These are phyloP conservation scores for Microchirus variegatus DNA, from an alignment of 2,797 vertebrate species.

Conservation along the genomic window DNA sequence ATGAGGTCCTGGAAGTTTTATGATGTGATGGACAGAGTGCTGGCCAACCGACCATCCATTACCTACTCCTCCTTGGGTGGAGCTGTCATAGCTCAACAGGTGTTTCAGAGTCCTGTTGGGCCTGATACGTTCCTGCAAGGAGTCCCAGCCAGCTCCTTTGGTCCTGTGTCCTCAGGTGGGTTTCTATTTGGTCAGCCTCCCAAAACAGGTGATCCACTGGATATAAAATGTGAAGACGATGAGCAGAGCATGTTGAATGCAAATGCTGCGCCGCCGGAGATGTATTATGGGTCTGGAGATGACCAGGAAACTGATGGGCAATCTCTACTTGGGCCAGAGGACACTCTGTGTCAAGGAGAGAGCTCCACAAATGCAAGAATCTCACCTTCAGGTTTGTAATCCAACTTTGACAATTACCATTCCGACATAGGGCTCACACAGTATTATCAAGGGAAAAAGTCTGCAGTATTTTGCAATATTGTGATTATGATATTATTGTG, in stretches of 20 bases:
- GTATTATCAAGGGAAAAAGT: too few relatives aligned
- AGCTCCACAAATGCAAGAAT: slow-evolving; percentile 75
- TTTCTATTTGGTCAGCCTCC: slow-evolving; percentile 81
- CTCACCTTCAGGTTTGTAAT: slow-evolving; percentile 84
- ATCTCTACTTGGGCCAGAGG: slow-evolving; percentile 73
- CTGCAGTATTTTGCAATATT: too few relatives aligned
- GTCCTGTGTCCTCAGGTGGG: slow-evolving; percentile 67
- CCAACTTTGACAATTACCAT: background rate
- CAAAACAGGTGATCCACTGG: slow-evolving; percentile 79
- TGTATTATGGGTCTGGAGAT: slow-evolving; percentile 85
- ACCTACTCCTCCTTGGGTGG: slow-evolving; percentile 82
- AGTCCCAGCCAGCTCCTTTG: slow-evolving; percentile 59
- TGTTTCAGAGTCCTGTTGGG: slow-evolving; percentile 74
- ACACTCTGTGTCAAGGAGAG: slow-evolving; percentile 78
- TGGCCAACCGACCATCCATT: slow-evolving; percentile 85
- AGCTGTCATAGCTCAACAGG: slow-evolving; percentile 81
- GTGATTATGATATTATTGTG: too few relatives aligned
- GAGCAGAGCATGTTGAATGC: slow-evolving; percentile 83
- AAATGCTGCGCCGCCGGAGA: slow-evolving; percentile 75
- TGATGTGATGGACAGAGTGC: slow-evolving; percentile 90
- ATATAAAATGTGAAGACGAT: slow-evolving; percentile 89
- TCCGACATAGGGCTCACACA: too few relatives aligned
- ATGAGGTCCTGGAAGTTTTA: slow-evolving; percentile 91
- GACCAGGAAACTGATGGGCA: slow-evolving; percentile 82
- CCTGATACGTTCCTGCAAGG: slow-evolving; percentile 71